These are phyloP conservation scores for Rhingia campestris DNA, from an alignment of 2,888 invertebrate species.

Conservation along the genomic window DNA sequence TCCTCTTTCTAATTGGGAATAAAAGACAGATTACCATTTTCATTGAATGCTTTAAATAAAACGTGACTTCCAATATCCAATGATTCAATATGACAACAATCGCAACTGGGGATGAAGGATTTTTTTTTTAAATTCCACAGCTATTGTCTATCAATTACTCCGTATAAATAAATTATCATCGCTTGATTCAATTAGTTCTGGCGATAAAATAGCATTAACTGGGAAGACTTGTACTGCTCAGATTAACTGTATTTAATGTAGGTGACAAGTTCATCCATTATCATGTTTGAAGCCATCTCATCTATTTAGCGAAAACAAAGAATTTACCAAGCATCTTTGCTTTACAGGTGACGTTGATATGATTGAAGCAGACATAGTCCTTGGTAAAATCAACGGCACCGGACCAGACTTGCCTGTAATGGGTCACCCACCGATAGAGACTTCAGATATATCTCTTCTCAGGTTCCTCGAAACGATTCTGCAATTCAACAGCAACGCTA, in stretches of 20 bases:
- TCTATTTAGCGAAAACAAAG: no score
- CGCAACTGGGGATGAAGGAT: not conserved
- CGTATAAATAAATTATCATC: constrained; percentile 4
- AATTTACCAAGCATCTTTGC: not conserved
- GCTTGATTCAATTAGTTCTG: constrained; percentile 37
- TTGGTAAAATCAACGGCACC: constrained; percentile 85
- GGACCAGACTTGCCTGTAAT: constrained; percentile 88
- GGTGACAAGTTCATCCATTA: not conserved
- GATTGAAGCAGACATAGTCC: constrained; percentile 93
- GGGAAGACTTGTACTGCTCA: not conserved
- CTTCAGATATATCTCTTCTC: constrained; percentile 89
- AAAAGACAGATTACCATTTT: no score
- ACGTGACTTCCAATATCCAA: not conserved
- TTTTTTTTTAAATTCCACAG: not conserved
- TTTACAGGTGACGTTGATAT: constrained; percentile 86
- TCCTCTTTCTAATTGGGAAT: no score
- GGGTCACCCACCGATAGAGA: constrained; percentile 91
- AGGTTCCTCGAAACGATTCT: constrained; percentile 87
- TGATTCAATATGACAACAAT: not conserved
- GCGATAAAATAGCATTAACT: not conserved
- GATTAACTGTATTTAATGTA: not conserved
- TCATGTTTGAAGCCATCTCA: no score
- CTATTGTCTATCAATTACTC: constrained; percentile 1
- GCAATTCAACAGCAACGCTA: constrained; percentile 83
- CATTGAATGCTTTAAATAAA: not conserved